Percentiles rank a stretch among this genome's conserved stretches.
Conservation (phyloP, 2,113 vertebrate species). For the Neolamprologus ventralis region DNA sequence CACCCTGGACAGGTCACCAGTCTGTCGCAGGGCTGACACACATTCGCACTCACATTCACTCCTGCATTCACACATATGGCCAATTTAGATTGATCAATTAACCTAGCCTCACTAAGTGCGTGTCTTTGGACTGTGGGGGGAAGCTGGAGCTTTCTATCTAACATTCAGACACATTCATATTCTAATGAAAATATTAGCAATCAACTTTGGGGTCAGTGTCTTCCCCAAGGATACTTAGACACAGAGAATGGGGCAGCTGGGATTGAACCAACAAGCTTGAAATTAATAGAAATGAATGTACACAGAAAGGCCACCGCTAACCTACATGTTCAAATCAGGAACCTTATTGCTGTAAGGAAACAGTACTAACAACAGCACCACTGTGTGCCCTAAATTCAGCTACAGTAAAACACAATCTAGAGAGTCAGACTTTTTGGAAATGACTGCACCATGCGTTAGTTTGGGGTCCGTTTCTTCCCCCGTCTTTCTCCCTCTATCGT, state of each 20-base stretch:
- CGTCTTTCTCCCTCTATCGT: background rate
- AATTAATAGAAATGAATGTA: background rate
- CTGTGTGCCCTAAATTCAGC: background rate
- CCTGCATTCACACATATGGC: accelerated
- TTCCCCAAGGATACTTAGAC: background rate
- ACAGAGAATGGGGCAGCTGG: background rate
- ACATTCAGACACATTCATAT: background rate
- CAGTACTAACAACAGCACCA: background rate
- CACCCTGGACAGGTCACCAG: background rate
- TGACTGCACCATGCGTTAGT: background rate
- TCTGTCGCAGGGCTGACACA: background rate
- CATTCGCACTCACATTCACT: background rate
- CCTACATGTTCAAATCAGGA: background rate
- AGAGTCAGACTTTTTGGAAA: background rate
- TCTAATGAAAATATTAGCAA: background rate
- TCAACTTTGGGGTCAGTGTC: background rate
- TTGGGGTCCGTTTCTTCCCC: background rate
- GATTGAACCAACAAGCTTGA: background rate
- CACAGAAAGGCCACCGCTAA: background rate
- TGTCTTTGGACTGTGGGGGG: background rate
- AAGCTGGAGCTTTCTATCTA: background rate
- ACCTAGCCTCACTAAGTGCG: accelerated
- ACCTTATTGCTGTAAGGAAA: background rate
- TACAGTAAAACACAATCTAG: background rate
- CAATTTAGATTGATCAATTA: background rate